phyloP scores from a whole-genome alignment of 2,797 vertebrate species.

The Alcedo quadribrachys region DNA sequence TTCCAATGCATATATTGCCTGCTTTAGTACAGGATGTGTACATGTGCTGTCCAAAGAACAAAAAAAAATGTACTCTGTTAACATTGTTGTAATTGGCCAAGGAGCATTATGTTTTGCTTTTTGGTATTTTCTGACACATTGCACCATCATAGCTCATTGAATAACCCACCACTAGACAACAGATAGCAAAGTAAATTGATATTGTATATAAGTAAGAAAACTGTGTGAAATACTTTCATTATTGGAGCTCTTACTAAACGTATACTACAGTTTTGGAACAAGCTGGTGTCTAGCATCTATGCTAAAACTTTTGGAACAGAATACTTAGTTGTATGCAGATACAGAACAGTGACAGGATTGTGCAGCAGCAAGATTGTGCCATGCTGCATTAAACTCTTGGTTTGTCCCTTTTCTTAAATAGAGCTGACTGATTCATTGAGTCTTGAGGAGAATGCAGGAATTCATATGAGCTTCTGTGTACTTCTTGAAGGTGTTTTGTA shows the following conservation, averaged over 20 bases:
- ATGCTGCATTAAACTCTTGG: not conserved
- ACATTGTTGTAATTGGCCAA: not conserved
- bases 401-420: not conserved
- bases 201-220: not conserved
- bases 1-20: not conserved
- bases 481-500: not conserved
- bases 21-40: not conserved
- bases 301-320: not conserved
- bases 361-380: not conserved
- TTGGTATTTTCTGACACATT: not conserved
- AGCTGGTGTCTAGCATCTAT: not conserved
- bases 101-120: not conserved
- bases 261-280: not conserved
- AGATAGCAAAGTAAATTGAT: not conserved
- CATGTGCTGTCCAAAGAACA: not conserved
- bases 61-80: not conserved
- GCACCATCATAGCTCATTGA: not conserved
- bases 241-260: not conserved
- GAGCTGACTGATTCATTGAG: not conserved
- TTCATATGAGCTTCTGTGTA: not conserved
- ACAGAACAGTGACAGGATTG: not conserved
- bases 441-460: not conserved
- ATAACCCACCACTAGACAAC: not conserved
- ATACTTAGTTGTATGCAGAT: not conserved
- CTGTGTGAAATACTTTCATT: not conserved